Conservation (phyloP, 2,113 vertebrate species). For the Eulacestoma nigropectus region DNA sequence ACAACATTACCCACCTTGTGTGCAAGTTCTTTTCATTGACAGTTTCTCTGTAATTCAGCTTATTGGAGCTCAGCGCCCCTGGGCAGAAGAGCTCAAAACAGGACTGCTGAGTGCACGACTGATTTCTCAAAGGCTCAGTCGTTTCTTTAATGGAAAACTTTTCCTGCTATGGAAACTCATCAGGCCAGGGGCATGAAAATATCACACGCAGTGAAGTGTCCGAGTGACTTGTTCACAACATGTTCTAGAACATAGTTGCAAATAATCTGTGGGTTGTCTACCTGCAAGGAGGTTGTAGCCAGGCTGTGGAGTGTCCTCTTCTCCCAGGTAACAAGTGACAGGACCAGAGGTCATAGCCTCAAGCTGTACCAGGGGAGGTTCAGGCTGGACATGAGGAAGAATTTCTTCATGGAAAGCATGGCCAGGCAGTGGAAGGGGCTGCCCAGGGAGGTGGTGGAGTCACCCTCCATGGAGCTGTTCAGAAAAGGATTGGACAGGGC, state of each 20-base stretch:
- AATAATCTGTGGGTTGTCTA: not conserved
- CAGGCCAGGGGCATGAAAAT: too few species aligned
- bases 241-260: not conserved
- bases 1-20: not conserved
- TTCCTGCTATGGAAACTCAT: not conserved
- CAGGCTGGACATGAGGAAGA: not conserved
- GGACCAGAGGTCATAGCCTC: not conserved
- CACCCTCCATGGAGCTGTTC: not conserved
- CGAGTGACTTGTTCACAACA: not conserved
- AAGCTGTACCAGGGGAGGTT: not conserved
- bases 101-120: not conserved
- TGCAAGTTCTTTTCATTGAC: not conserved
- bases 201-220: fast-evolving
- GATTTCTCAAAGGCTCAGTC: not conserved
- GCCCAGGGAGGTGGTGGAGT: not conserved
- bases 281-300: not conserved
- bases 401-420: not conserved
- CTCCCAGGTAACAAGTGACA: not conserved
- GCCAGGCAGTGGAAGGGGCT: not conserved
- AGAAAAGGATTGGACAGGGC: too few species aligned
- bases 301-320: not conserved
- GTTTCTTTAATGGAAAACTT: not conserved
- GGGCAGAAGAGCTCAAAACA: fast-evolving
- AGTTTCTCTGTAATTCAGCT: not conserved
- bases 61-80: not conserved